Evolutionary conservation across 2,113 vertebrate species (phyloP).

Genomic region (Tetrao urogallus): DNA sequence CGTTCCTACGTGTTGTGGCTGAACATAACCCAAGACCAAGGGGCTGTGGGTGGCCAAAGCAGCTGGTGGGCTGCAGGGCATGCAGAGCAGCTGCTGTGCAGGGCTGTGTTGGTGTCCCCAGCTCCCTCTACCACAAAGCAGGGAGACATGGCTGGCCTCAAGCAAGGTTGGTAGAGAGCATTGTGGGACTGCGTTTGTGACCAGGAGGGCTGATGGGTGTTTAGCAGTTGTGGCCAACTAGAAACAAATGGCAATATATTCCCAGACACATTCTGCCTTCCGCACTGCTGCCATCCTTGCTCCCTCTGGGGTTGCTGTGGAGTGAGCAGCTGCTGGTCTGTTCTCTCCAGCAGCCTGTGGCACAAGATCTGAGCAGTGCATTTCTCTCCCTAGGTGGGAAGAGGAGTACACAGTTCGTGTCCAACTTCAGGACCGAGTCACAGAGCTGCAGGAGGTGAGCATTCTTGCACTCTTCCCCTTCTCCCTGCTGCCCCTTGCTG

Average conservation of each 20-base stretch:
- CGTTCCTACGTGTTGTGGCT: not conserved
- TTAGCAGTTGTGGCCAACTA: slow-evolving; percentile 1
- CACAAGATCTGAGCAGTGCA: not conserved
- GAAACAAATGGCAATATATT: not conserved
- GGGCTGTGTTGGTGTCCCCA: slow-evolving; percentile 16
- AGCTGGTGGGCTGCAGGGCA: not conserved
- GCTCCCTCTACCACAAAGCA: accelerated
- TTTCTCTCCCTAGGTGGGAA: slow-evolving; percentile 88
- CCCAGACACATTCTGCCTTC: not conserved
- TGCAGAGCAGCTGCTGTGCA: not conserved
- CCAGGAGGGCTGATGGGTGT: accelerated
- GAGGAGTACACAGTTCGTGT: slow-evolving; percentile 91
- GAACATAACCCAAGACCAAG: not conserved
- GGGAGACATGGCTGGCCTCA: not conserved
- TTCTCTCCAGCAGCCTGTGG: not conserved
- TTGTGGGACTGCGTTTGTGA: not conserved
- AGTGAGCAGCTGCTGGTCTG: not conserved
- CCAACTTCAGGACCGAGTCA: slow-evolving; percentile 90
- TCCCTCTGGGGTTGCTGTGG: not conserved
- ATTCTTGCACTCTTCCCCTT: not conserved
- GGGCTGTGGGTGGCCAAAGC: not conserved
- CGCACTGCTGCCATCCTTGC: accelerated
- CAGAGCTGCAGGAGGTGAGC: slow-evolving; percentile 92
- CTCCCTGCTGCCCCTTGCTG: accelerated
- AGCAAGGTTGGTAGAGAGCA: accelerated